Conservation (phyloP, 1,140 invertebrate species). For the Anastrepha ludens region DNA sequence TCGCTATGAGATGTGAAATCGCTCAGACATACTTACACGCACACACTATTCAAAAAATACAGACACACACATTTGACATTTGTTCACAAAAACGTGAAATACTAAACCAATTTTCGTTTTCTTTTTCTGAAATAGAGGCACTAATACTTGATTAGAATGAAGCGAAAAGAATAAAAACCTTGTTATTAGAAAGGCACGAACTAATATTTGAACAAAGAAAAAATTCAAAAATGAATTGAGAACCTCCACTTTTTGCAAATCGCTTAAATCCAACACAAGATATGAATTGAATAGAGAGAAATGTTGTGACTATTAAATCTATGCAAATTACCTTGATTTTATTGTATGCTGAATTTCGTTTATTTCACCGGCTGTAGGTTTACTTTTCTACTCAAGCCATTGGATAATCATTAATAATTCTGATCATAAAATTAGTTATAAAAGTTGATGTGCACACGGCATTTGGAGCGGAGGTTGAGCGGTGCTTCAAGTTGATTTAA, state of each 20-base stretch:
- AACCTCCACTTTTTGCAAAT: neutral
- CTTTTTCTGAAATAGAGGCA: neutral
- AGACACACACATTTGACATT: neutral
- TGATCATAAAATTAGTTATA: constrained; percentile 18
- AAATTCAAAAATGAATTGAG: neutral
- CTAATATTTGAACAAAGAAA: neutral
- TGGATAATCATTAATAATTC: constrained; percentile 37
- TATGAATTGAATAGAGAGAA: neutral
- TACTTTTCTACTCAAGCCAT: neutral
- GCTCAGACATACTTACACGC: neutral
- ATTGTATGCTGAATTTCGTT: neutral
- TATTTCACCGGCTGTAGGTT: neutral
- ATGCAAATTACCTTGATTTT: constrained; percentile 22
- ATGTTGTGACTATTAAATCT: neutral
- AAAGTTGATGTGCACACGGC: neutral
- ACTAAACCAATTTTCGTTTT: constrained; percentile 5
- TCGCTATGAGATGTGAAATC: neutral
- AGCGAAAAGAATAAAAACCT: neutral
- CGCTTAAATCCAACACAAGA: neutral
- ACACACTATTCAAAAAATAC: neutral
- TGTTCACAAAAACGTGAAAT: neutral
- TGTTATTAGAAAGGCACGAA: neutral
- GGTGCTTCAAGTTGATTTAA: neutral
- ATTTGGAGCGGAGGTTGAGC: neutral
- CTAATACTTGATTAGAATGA: neutral